Conservation (phyloP, 2,797 vertebrate species). For the Hybognathus amarus region DNA sequence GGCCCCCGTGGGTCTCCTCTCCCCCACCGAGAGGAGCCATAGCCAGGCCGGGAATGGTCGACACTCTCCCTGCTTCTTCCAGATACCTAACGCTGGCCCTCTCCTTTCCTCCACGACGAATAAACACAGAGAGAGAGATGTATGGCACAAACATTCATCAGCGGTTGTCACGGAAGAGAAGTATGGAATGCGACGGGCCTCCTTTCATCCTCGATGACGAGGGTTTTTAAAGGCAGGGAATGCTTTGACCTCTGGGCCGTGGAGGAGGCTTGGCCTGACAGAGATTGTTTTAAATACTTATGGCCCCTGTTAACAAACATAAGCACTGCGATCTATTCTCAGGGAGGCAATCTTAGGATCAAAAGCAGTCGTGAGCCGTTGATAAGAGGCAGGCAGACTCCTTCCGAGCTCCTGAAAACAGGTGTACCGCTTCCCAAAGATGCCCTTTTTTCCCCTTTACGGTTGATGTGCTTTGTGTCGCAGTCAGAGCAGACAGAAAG, state of each 20-base stretch:
- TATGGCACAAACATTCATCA: conserved; percentile 62
- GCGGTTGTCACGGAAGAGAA: conserved; percentile 68
- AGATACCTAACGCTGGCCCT: background rate
- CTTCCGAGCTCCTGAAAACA: conserved; percentile 37
- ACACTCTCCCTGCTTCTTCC: conserved; percentile 39
- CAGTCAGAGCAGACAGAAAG: conserved; percentile 32
- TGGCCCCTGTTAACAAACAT: conserved; percentile 61
- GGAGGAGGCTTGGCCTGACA: conserved; percentile 62
- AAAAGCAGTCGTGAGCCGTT: conserved; percentile 23
- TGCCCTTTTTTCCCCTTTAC: conserved; percentile 20
- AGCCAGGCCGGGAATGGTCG: conserved; percentile 44
- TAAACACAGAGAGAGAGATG: conserved; percentile 52
- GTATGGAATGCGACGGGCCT: conserved; percentile 59
- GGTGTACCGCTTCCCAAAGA: conserved; percentile 45
- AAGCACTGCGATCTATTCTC: conserved; percentile 51
- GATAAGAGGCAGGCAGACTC: conserved; percentile 26
- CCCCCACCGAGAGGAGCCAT: conserved; percentile 48
- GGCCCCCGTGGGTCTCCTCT: background rate
- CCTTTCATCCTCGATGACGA: conserved; percentile 43
- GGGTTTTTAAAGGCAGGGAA: conserved; percentile 61
- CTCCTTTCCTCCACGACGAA: conserved; percentile 9
- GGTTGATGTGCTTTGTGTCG: conserved; percentile 26
- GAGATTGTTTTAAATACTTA: conserved; percentile 66
- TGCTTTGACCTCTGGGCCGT: conserved; percentile 60
- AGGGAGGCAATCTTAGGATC: conserved; percentile 31